phyloP scores from a whole-genome alignment of 2,113 vertebrate genomes.

The Lipophrys pholis region DNA sequence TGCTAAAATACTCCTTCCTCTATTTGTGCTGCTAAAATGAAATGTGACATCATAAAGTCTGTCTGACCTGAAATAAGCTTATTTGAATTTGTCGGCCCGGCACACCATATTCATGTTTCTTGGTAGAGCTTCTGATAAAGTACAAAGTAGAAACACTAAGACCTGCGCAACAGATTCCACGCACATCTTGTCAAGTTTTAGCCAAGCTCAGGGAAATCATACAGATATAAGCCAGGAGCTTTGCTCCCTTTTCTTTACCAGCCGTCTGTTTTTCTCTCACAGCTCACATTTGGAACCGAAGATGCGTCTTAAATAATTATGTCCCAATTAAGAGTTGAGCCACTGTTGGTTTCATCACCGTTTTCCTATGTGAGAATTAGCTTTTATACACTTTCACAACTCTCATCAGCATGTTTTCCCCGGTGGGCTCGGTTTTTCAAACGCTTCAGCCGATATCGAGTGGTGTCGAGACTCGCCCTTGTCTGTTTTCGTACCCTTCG shows the following conservation, averaged over 20 bases:
- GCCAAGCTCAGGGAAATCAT: constrained; percentile 26
- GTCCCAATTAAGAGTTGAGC: constrained; percentile 15
- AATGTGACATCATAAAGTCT: constrained; percentile 53
- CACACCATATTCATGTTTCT: constrained; percentile 46
- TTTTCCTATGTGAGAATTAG: constrained; percentile 37
- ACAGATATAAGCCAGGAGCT: constrained; percentile 22
- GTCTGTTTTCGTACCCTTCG: constrained; percentile 12
- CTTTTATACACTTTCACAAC: constrained; percentile 28
- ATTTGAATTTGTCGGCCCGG: constrained; percentile 46
- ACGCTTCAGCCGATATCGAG: constrained; percentile 26
- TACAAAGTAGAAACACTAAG: constrained; percentile 24
- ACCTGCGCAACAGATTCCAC: constrained; percentile 27
- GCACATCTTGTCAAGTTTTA: constrained; percentile 21
- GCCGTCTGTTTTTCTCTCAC: constrained; percentile 27
- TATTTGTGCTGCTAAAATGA: constrained; percentile 35
- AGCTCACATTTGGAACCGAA: constrained; percentile 47
- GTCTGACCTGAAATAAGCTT: constrained; percentile 54
- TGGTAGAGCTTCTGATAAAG: constrained; percentile 29
- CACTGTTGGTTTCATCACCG: constrained; percentile 30
- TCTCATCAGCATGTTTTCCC: constrained; percentile 40
- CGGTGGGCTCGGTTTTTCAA: constrained; percentile 45
- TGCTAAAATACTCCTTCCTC: constrained; percentile 46
- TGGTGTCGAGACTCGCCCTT: constrained; percentile 1
- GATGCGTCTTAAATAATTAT: constrained; percentile 48
- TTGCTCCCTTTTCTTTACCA: constrained; percentile 20